Percentiles rank a stretch among this genome's conserved stretches.
Evolutionary conservation across 1,140 invertebrate genomes (phyloP).

Genomic region (Papilio xuthus): DNA sequence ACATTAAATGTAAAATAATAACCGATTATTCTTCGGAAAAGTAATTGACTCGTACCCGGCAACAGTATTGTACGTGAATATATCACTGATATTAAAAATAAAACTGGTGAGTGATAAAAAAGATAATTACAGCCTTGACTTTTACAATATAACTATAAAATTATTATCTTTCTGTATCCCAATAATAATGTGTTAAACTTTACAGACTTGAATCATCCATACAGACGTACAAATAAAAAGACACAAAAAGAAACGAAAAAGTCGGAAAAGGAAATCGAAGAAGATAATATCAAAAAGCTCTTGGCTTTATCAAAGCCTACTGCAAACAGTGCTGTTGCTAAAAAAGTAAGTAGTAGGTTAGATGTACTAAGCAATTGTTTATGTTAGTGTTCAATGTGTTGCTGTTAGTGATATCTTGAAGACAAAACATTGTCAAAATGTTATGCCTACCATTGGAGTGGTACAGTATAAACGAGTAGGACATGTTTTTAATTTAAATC

Average conservation of each 20-base stretch:
- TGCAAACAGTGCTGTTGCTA: constrained; percentile 53
- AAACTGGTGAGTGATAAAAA: background rate
- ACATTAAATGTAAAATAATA: background rate
- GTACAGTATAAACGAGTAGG: background rate
- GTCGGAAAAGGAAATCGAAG: constrained; percentile 52
- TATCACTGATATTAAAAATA: background rate
- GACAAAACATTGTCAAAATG: too few relatives aligned
- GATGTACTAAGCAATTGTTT: too few relatives aligned
- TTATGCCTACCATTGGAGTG: too few relatives aligned
- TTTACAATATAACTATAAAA: background rate
- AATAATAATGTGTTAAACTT: background rate
- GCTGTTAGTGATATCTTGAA: too few relatives aligned
- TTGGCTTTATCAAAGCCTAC: constrained; percentile 62
- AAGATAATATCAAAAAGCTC: constrained; percentile 77
- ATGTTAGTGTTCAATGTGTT: background rate
- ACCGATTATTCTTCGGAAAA: background rate
- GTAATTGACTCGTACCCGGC: too few relatives aligned
- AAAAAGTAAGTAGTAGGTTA: constrained; percentile 53
- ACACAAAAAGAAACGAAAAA: constrained; percentile 42
- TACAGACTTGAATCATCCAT: constrained; percentile 53
- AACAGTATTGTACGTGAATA: background rate
- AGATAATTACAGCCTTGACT: constrained; percentile 5
- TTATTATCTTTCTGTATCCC: background rate
- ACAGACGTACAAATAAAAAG: constrained; percentile 53
- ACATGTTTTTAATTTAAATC: background rate